phyloP scores from a whole-genome alignment of 2,888 invertebrate species.

The Ormia ochracea region DNA sequence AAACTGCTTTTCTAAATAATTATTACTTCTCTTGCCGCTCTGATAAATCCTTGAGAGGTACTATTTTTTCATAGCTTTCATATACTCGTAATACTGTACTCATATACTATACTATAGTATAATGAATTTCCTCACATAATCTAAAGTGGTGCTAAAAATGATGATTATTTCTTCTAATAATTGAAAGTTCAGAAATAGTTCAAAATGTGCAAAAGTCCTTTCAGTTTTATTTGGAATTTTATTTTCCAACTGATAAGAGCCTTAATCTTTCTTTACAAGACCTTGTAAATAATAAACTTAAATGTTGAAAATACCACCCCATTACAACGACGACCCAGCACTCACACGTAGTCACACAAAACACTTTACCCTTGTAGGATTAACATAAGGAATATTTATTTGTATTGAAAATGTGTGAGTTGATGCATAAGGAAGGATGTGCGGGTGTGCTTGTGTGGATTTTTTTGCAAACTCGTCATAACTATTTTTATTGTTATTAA shows the following conservation, averaged over 20 bases:
- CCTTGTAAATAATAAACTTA: conserved; percentile 49
- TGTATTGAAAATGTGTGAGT: not conserved
- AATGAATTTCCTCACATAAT: conserved; percentile 38
- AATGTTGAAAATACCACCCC: conserved; percentile 32
- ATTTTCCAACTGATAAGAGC: conserved; percentile 52
- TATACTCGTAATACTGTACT: too few species aligned
- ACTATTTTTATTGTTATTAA: conserved; percentile 60
- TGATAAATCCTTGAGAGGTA: conserved; percentile 5
- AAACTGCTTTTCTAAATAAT: not conserved
- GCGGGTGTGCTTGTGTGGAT: conserved; percentile 11
- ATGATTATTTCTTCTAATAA: conserved; percentile 52
- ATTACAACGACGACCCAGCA: not conserved
- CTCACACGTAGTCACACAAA: not conserved
- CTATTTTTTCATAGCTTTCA: conserved; percentile 13
- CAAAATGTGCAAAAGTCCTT: conserved; percentile 13
- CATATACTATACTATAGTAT: too few species aligned
- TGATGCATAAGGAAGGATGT: not conserved
- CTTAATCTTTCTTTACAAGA: conserved; percentile 53
- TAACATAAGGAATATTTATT: conserved; percentile 10
- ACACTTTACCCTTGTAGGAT: conserved; percentile 11
- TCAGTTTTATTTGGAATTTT: conserved; percentile 42
- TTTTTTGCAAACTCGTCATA: conserved; percentile 44
- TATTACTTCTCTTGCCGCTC: not conserved
- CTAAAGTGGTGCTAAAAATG: conserved; percentile 44
- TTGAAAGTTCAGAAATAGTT: conserved; percentile 41